Evolutionary conservation across 2,888 invertebrate species (phyloP), one percentile per base, ranked within the genome.

Genomic region (Leptinotarsa juncta): DNA sequence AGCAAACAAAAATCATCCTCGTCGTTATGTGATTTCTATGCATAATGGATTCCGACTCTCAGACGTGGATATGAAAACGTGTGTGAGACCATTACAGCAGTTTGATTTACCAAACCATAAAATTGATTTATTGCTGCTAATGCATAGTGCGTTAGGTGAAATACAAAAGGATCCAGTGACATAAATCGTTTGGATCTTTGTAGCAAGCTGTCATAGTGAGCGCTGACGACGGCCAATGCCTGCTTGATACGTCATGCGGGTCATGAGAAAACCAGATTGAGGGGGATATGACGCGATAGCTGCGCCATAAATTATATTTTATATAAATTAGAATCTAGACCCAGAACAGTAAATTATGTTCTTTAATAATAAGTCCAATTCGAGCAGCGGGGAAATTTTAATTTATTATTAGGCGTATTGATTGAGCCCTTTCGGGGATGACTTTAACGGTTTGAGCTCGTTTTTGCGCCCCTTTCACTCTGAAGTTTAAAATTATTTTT

Each of bases 51-150:
- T 69, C 74, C 76, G 69, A 66, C 71, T 75, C 75, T 69, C 68
- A 67, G 76, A 72, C 65, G 72, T 68, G 50, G 65, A 80, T 79
- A 79, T 78, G 81, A 79, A 83, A 78, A 71, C 78, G 80, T 79
- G 82, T 83, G 85, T 82, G 83, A 84, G 83, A 82, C 85, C 86
- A 86, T 86, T 86, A 86, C 84, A 84, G 82, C 85, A 84, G 85
- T 87, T 88, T 88, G 88, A 88, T 88, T 88, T 88, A 87, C 87
- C 86, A 88, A 88, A 87, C 87, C 87, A 88, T 88, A 88, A 88
- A 88, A 88, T 88, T 87, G 88, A 88, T 88, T 88, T 88, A 88
- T 88, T 85, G 86, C 86, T 82, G 83, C 85, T 87, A 87, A 88
- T 88, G 87, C 85, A 85, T 86, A 86, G 86, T 87, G 87, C 86